Base-by-base conservation (phyloP, 2,888 invertebrate genomes). In the Leptopilina myrica region DNA sequence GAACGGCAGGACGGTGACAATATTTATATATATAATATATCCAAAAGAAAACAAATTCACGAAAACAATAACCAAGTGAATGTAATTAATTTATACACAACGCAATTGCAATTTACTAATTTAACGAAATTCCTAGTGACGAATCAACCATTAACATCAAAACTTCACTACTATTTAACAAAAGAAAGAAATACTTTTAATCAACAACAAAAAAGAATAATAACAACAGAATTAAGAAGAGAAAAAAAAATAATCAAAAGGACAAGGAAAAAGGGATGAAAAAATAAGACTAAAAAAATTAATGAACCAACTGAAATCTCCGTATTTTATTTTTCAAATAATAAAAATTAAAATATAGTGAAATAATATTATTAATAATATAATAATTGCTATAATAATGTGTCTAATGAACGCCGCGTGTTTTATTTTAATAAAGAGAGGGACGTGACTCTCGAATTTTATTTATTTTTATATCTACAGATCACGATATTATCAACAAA, bases 271-370 rank as follows among this genome's bases (percentile, higher is more conserved):
- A 79, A 33, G 78, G 79, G 80, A 78, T 53, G 69, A 69, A 64
- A 33, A 46, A 77, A 81, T 75, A 67, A 78, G 43, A 59, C 75
- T 75, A 84, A 84, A 12, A 69, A 73, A 73, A 56, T 56, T 33
- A 56, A 73, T 82, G 82, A 85, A 85, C 78, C 83, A 89, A 90
- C 87, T 88, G 82, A 89, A 90, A 87, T 89, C 86, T 89, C 87
- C 88, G 86, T 88, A 86, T 87, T 91, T 91, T 91, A 91, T 91
- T 91, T 33, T 84, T 90, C 86, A 89, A 90, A 90, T 90, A 89
- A 90, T 90, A 87, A 89, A 90, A 90, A 86, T 89, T 88, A 89
- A 90, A 90, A 90, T 89, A 89, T 88, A 89, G 88, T 89, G 86
- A 90, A 90, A 90, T 90, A 88, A 90, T 88, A 87, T 84, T 85